phyloP scores from a whole-genome alignment of 2,797 vertebrate genomes.

The Geotria australis region DNA sequence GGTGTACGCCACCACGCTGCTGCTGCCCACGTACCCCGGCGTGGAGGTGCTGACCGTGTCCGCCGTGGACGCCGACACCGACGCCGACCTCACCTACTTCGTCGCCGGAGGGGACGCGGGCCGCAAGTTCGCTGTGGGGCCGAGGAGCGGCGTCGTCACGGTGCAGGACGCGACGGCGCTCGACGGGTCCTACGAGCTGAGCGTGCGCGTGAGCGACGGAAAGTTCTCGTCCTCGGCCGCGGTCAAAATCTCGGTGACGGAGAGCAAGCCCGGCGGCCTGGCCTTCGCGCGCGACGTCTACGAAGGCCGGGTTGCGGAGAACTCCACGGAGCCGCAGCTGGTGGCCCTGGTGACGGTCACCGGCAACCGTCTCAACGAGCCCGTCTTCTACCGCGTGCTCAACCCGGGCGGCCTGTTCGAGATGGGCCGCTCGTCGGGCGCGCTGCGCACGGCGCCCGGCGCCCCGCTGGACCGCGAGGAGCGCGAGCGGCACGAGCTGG shows the following conservation, averaged over 20 bases:
- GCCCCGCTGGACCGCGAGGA: conserved; percentile 69
- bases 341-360: conserved; percentile 71
- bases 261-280: conserved; percentile 67
- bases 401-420: conserved; percentile 58
- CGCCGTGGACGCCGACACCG: conserved; percentile 51
- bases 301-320: conserved; percentile 55
- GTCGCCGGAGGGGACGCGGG: conserved; percentile 37
- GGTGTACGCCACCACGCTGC: conserved; percentile 44
- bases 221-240: conserved; percentile 54
- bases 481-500: conserved; percentile 56
- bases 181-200: conserved; percentile 56
- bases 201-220: conserved; percentile 59
- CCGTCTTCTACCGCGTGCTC: conserved; percentile 52
- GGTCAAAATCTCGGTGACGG: conserved; percentile 44
- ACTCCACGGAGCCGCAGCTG: conserved; percentile 48
- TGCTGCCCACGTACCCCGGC: conserved; percentile 61
- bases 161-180: conserved; percentile 58
- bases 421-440: conserved; percentile 65
- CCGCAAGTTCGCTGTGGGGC: conserved; percentile 45
- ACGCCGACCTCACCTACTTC: conserved; percentile 42
- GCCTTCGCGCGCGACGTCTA: conserved; percentile 52
- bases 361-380: conserved; percentile 69
- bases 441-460: conserved; percentile 52
- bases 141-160: conserved; percentile 34
- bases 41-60: conserved; percentile 64